These are phyloP conservation scores for Eugnorisma glareosa DNA, from an alignment of 2,888 invertebrate genomes.

Conservation along the genomic window DNA sequence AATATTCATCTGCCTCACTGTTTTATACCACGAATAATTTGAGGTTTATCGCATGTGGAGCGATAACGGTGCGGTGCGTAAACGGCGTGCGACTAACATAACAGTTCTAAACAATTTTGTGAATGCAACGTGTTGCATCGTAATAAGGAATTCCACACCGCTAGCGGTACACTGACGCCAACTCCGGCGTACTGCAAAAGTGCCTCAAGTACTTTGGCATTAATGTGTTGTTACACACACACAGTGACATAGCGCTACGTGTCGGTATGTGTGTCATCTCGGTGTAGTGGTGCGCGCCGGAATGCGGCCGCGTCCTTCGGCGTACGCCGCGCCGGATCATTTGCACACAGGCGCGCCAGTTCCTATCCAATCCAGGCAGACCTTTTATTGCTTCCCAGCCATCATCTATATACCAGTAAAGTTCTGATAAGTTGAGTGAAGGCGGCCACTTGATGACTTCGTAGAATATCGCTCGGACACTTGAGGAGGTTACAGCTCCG, in stretches of 20 bases:
- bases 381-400: constrained; percentile 86
- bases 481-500: constrained; percentile 59
- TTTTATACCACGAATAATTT: constrained; percentile 51
- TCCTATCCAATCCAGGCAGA: constrained; percentile 78
- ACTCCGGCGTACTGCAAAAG: constrained; percentile 78
- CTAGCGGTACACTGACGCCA: constrained; percentile 78
- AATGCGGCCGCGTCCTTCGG: constrained; percentile 90
- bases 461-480: constrained; percentile 59
- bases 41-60: constrained; percentile 60
- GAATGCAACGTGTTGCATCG: constrained; percentile 81
- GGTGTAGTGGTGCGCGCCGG: constrained; percentile 84
- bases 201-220: constrained; percentile 81
- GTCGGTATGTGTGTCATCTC: constrained; percentile 87
- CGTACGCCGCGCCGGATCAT: constrained; percentile 86
- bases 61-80: constrained; percentile 70
- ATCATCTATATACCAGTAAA: constrained; percentile 76
- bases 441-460: constrained; percentile 62
- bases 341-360: constrained; percentile 86
- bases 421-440: constrained; percentile 59
- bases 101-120: constrained; percentile 76
- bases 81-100: constrained; percentile 67
- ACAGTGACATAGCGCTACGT: constrained; percentile 73
- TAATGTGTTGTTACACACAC: constrained; percentile 76
- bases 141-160: constrained; percentile 82
- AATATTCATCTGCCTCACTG: constrained; percentile 44